These are phyloP conservation scores for Neodon shergylaensis DNA, from an alignment of 2,113 vertebrate species.

Conservation along the genomic window DNA sequence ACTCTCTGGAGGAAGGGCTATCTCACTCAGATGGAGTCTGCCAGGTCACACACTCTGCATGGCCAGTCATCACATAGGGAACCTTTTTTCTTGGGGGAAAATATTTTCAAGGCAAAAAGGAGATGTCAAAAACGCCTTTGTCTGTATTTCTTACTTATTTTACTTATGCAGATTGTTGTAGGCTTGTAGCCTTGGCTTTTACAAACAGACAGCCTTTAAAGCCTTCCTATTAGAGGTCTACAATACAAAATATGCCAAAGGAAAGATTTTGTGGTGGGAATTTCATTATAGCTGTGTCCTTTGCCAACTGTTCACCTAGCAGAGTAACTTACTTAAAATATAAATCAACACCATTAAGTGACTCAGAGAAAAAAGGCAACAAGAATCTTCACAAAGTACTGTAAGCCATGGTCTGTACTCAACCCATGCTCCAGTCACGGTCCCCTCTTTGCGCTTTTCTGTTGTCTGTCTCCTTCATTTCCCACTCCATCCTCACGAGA, in stretches of 20 bases:
- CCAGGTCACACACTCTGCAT: background rate
- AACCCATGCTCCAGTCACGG: background rate
- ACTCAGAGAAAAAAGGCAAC: background rate
- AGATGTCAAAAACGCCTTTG: background rate
- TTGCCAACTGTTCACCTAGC: background rate
- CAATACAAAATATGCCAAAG: background rate
- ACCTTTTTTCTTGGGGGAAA: background rate
- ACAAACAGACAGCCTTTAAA: background rate
- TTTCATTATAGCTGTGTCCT: background rate
- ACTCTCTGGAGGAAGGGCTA: no score
- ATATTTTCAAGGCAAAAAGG: background rate
- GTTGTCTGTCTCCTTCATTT: background rate
- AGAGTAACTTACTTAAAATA: constrained; percentile 1
- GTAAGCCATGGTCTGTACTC: background rate
- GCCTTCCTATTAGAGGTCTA: background rate
- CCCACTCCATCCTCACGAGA: background rate
- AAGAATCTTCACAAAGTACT: background rate
- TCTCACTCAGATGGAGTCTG: background rate
- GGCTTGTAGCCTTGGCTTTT: background rate
- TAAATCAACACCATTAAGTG: background rate
- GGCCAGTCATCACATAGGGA: background rate
- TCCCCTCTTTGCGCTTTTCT: background rate
- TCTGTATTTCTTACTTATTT: background rate
- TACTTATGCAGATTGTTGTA: background rate
- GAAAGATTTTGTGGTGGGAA: background rate